These are phyloP conservation scores for Nyctibius grandis DNA, from an alignment of 2,797 vertebrate genomes.

Conservation along the genomic window DNA sequence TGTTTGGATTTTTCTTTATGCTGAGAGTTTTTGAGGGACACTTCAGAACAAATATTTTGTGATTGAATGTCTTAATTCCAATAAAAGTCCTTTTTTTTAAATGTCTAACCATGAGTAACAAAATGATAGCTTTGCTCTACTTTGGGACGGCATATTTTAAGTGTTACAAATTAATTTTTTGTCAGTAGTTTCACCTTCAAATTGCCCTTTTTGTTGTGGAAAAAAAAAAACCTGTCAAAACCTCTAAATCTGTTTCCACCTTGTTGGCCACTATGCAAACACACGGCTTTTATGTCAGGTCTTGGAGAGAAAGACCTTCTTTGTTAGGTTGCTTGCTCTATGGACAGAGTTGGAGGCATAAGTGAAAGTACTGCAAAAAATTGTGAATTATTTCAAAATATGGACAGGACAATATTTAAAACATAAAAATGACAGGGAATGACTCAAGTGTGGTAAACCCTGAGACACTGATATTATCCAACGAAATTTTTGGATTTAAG, in stretches of 20 bases:
- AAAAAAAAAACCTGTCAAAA: background rate
- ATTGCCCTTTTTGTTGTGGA: background rate
- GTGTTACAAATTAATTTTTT: background rate
- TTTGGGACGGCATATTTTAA: background rate
- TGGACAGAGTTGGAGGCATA: background rate
- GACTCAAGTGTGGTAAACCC: background rate
- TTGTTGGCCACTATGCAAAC: background rate
- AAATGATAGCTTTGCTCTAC: background rate
- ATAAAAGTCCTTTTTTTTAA: background rate
- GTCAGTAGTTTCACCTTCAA: background rate
- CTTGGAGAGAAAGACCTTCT: background rate
- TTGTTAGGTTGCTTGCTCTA: background rate
- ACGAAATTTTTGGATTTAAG: background rate
- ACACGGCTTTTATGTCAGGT: background rate
- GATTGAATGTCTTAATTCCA: background rate
- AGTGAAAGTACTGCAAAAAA: background rate
- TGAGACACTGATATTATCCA: background rate
- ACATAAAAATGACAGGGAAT: rapidly evolving
- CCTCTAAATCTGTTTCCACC: background rate
- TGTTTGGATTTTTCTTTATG: background rate
- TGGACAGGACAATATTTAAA: background rate
- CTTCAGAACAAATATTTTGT: background rate
- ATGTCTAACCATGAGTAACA: background rate
- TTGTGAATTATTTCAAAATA: background rate
- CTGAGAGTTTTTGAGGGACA: background rate